These are phyloP conservation scores for Aphodius granarius DNA, from an alignment of 2,888 invertebrate species.

Conservation along the genomic window DNA sequence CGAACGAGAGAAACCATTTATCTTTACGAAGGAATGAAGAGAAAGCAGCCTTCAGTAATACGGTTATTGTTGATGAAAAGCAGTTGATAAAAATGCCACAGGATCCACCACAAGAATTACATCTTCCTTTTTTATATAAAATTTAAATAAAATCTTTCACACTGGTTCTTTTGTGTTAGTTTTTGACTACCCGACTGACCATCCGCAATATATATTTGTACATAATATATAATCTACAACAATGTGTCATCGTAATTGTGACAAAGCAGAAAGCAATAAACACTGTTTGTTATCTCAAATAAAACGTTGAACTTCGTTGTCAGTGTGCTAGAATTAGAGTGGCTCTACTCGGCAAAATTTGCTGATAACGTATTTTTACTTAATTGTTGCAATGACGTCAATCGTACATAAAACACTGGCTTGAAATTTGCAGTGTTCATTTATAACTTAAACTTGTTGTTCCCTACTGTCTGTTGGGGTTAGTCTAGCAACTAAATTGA, in stretches of 20 bases:
- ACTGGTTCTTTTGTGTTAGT: too few relatives aligned
- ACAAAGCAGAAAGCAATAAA: background rate
- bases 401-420: background rate
- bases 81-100: background rate
- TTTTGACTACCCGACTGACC: background rate
- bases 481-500: background rate
- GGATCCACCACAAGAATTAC: too few relatives aligned
- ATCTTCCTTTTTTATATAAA: too few relatives aligned
- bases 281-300: background rate
- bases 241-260: background rate
- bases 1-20: background rate
- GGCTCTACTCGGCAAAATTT: background rate
- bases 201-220: background rate
- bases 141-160: too few relatives aligned
- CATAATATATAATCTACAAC: background rate
- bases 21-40: background rate
- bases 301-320: background rate
- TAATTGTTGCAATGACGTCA: background rate
- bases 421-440: background rate
- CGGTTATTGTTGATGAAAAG: background rate
- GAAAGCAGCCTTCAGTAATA: background rate
- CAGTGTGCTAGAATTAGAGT: background rate
- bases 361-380: background rate
- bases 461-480: too few relatives aligned
- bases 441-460: too few relatives aligned